Base-by-base conservation (phyloP, 2,113 vertebrate genomes). In the Misgurnus anguillicaudatus region DNA sequence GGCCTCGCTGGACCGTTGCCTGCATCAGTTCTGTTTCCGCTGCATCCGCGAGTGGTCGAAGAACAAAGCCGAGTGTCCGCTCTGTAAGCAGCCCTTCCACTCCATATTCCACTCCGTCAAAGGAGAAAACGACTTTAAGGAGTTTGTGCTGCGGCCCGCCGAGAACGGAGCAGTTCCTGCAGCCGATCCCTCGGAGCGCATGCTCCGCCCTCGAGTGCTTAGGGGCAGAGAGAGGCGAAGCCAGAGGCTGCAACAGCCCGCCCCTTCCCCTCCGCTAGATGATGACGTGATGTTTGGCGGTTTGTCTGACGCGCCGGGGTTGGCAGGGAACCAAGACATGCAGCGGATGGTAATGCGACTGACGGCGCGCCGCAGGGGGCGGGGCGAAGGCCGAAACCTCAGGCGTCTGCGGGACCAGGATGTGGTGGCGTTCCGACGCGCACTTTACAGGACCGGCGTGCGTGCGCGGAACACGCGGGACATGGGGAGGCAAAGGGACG, bases 21-120 rank as follows among this genome's bases (percentile, higher is more conserved):
- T 96, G 77, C 98, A 99, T 68, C 96, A 94, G 75, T 99, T 99
- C 88, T 99, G 98, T 80, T 99, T 98, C 86, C 92, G 94, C 19
- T 99, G 98, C 85, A 95, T 99, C 78, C 95, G 96, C 0, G 97
- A 99, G 79, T 99, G 97, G 98, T 96, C 97, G 51, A 98, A 98
- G 86, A 99, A 97, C 93, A 99, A 99, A 90, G 96, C 97, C 0
- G 97, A 98, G 79, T 99, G 98, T 66, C 98, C 96, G 0, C 89
- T 99, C 0, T 99, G 98, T 90, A 99, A 99, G 81, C 97, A 98
- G 38, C 95, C 97, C 0, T 99, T 99, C 84, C 91, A 91, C 85
- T 98, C 97, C 42, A 98, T 99, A 79, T 96, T 97, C 85, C 97
- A 99, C 88, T 98, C 92, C n/a, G 94, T 97, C 77, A 94, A 93